Evolutionary conservation across 2,797 vertebrate genomes (phyloP).

Genomic region (Sylvilagus floridanus): DNA sequence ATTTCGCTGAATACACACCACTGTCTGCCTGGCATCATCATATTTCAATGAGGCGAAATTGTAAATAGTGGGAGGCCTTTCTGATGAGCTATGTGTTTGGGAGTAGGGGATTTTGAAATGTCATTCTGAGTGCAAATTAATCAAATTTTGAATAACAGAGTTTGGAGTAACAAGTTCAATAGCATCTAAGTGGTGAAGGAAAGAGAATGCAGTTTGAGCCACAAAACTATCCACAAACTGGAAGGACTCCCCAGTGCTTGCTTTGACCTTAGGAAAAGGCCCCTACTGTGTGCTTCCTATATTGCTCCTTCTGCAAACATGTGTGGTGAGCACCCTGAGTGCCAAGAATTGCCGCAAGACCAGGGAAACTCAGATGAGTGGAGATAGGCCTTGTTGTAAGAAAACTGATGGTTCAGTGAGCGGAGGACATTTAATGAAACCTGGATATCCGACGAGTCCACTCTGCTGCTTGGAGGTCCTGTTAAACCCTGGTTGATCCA

Average conservation of each 20-base stretch:
- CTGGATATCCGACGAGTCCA: not conserved
- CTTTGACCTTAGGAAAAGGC: constrained; percentile 5
- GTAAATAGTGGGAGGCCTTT: constrained; percentile 75
- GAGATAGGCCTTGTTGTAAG: not conserved
- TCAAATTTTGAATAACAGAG: constrained; percentile 73
- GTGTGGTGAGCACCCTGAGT: not conserved
- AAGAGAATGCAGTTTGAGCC: constrained; percentile 47
- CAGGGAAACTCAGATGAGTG: not conserved
- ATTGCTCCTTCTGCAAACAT: constrained; percentile 1
- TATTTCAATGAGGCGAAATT: constrained; percentile 81
- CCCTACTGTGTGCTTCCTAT: not conserved
- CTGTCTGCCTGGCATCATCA: constrained; percentile 72
- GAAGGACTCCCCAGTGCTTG: not conserved
- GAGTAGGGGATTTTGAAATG: constrained; percentile 73
- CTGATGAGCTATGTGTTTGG: constrained; percentile 76
- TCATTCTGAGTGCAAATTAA: constrained; percentile 75
- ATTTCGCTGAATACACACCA: constrained; percentile 76
- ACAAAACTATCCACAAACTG: constrained; percentile 18
- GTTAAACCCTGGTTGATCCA: not conserved
- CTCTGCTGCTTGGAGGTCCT: not conserved
- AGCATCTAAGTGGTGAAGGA: constrained; percentile 55
- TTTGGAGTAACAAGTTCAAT: constrained; percentile 72
- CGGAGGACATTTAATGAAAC: not conserved
- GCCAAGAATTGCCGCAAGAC: not conserved
- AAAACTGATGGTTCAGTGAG: not conserved